These are phyloP conservation scores for Uria lomvia DNA, from an alignment of 2,113 vertebrate genomes.

Conservation along the genomic window DNA sequence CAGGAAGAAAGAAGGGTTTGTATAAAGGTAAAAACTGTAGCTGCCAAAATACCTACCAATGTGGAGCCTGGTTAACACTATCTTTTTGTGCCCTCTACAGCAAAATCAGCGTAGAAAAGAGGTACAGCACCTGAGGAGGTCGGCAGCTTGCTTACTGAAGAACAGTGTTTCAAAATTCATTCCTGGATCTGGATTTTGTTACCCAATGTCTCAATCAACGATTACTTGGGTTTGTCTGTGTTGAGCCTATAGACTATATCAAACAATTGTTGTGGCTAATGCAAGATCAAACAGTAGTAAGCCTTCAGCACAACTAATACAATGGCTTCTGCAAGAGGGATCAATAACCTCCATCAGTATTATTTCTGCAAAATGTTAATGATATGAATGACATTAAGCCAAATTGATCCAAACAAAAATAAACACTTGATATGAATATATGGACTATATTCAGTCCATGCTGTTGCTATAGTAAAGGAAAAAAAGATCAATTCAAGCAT, in stretches of 20 bases:
- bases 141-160: background rate
- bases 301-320: constrained; percentile 2
- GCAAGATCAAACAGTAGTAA: background rate
- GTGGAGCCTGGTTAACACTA: background rate
- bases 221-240: background rate
- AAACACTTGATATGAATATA: constrained; percentile 56
- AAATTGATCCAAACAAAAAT: constrained; percentile 82
- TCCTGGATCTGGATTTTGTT: background rate
- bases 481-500: constrained; percentile 18
- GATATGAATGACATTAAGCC: constrained; percentile 80
- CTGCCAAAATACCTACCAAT: background rate
- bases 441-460: background rate
- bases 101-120: background rate
- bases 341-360: constrained; percentile 80
- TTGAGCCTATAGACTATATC: background rate
- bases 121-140: too few relatives aligned
- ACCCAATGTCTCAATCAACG: background rate
- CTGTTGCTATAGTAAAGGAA: background rate
- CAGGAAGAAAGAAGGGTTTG: background rate
- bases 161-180: background rate
- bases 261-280: background rate
- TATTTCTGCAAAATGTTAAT: constrained; percentile 81
- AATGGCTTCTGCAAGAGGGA: constrained; percentile 66
- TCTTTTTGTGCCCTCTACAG: background rate
- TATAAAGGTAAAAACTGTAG: background rate